Percentiles rank a stretch among this genome's conserved stretches.
Conservation (phyloP, 2,113 vertebrate genomes). For the Brachyhypopomus occidentalis region DNA sequence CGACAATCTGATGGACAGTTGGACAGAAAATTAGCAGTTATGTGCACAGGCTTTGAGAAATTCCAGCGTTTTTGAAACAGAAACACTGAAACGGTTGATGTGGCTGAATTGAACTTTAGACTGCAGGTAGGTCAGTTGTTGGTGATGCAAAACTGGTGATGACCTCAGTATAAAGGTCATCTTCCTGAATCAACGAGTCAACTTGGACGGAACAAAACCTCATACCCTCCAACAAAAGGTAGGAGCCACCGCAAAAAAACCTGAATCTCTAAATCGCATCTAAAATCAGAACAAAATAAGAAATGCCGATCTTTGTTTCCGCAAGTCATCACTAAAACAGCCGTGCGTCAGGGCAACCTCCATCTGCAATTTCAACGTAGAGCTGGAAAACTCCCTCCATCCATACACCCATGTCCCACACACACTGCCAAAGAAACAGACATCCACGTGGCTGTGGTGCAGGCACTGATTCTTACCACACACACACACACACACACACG, state of each 20-base stretch:
- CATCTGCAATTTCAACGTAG: background rate
- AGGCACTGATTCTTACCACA: slow-evolving; percentile 23
- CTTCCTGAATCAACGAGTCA: background rate
- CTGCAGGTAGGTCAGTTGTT: background rate
- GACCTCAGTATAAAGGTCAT: slow-evolving; percentile 8
- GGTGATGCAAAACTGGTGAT: slow-evolving; percentile 4
- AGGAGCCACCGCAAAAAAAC: background rate
- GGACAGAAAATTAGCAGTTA: background rate
- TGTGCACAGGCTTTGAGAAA: background rate
- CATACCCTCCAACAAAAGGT: background rate
- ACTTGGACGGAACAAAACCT: background rate
- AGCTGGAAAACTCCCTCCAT: slow-evolving; percentile 6
- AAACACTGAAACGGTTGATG: background rate
- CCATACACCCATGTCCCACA: slow-evolving; percentile 32
- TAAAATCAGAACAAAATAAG: background rate
- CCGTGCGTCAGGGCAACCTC: slow-evolving; percentile 2
- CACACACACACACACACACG: slow-evolving; percentile 12
- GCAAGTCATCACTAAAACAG: background rate
- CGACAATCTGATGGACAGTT: background rate
- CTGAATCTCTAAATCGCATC: background rate
- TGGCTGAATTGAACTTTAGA: background rate
- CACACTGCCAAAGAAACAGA: slow-evolving; percentile 26
- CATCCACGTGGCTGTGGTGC: slow-evolving; percentile 20
- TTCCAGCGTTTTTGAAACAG: background rate
- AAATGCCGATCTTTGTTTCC: background rate